A percentile compares a stretch with the other conserved stretches of the same genome.
phyloP scores from a whole-genome alignment of 2,888 invertebrate genomes.

The Zaprionus bogoriensis region DNA sequence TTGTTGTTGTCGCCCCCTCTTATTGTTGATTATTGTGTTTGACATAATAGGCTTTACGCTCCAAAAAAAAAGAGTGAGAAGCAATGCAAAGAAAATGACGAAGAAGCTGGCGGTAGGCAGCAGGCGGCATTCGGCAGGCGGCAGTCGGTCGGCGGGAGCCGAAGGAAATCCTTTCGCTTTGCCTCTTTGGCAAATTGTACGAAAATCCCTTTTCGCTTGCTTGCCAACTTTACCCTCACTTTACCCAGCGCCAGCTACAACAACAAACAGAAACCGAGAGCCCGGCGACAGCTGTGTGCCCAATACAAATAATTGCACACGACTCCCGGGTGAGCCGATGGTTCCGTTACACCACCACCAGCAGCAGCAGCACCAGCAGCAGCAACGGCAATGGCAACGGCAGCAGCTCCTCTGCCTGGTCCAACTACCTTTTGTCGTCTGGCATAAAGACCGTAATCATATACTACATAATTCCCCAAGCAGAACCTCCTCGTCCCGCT shows the following conservation, averaged over 20 bases:
- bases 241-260: background rate
- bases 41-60: slow-evolving; percentile 78
- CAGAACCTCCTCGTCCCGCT: background rate
- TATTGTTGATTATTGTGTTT: slow-evolving; percentile 77
- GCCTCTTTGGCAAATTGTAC: slow-evolving; percentile 72
- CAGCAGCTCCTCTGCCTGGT: background rate
- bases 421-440: slow-evolving; percentile 33
- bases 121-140: background rate
- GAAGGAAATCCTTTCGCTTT: slow-evolving; percentile 61
- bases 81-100: slow-evolving; percentile 28
- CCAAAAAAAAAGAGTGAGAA: slow-evolving; percentile 54
- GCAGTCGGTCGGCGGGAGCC: background rate
- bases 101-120: slow-evolving; percentile 16
- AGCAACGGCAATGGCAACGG: background rate
- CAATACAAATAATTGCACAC: slow-evolving; percentile 72
- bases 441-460: slow-evolving; percentile 40
- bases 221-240: slow-evolving; percentile 45
- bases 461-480: slow-evolving; percentile 24
- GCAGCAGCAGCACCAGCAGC: slow-evolving; percentile 24
- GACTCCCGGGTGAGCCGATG: slow-evolving; percentile 29
- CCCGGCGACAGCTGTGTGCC: slow-evolving; percentile 42
- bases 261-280: slow-evolving; percentile 9
- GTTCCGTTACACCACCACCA: slow-evolving; percentile 5
- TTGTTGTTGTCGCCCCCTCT: slow-evolving; percentile 43
- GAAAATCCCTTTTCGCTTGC: slow-evolving; percentile 60